Percentiles rank a stretch among this genome's conserved stretches.
Evolutionary conservation across 1,140 invertebrate species (phyloP).

Genomic region (Hesperophylax magnus): DNA sequence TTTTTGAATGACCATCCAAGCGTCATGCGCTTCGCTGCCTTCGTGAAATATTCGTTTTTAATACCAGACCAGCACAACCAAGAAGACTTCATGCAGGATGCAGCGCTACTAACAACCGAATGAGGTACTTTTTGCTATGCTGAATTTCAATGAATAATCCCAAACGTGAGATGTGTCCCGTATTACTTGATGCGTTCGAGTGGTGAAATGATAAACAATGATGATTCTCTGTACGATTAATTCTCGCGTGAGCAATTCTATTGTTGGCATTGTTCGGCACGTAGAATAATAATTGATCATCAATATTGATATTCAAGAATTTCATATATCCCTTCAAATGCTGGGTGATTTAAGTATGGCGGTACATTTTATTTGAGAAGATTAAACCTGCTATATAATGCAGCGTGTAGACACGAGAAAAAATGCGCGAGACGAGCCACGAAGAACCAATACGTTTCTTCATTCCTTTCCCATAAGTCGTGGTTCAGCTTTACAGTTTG

Average conservation of each 20-base stretch:
- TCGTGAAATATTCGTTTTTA: conserved; percentile 10
- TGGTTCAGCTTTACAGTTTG: no score
- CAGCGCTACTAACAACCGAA: neutral
- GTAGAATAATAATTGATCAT: conserved; percentile 5
- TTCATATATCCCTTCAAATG: neutral
- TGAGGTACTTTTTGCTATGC: neutral
- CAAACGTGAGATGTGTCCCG: neutral
- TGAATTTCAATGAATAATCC: neutral
- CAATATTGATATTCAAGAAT: neutral
- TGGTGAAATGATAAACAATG: neutral
- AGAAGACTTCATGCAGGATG: neutral
- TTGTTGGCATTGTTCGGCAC: neutral
- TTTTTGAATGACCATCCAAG: neutral
- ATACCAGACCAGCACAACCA: neutral
- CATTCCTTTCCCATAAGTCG: no score
- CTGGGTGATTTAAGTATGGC: no score
- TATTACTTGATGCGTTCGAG: neutral
- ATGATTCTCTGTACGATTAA: neutral
- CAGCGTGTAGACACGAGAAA: no score
- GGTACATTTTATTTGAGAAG: no score
- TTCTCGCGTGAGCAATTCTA: neutral
- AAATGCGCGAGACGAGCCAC: no score
- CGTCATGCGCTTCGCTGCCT: neutral
- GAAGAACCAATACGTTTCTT: no score
- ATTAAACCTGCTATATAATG: no score